Percentiles rank a stretch among this genome's conserved stretches.
Conservation (phyloP, 2,797 vertebrate species). For the Echeneis naucrates region DNA sequence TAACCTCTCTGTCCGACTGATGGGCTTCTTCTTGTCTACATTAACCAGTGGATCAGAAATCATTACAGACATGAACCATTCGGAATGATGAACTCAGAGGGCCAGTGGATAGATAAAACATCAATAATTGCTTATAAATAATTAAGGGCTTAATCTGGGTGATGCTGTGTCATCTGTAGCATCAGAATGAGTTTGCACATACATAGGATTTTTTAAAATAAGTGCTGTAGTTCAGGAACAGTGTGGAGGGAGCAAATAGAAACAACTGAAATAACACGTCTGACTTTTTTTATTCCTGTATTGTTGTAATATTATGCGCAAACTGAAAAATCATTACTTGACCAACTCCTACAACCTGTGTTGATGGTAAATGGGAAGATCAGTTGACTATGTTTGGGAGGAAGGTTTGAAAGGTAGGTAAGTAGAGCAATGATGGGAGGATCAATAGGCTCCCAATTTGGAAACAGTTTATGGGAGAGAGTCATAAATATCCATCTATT, state of each 20-base stretch:
- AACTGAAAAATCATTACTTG: too few species aligned
- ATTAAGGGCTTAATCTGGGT: constrained; percentile 17
- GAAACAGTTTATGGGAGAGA: background rate
- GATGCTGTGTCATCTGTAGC: background rate
- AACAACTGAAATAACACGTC: too few species aligned
- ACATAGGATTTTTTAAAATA: background rate
- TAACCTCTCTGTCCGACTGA: background rate
- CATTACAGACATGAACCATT: constrained; percentile 10
- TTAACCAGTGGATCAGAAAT: background rate
- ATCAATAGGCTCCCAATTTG: background rate
- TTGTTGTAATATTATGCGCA: too few species aligned
- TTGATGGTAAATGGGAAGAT: constrained; percentile 5
- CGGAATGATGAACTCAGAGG: constrained; percentile 9
- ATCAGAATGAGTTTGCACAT: background rate
- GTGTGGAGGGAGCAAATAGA: too few species aligned
- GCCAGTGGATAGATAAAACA: constrained; percentile 5
- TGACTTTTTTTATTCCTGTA: too few species aligned
- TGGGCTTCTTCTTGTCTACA: too few species aligned
- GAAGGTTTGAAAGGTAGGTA: background rate
- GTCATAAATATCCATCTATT: too few species aligned
- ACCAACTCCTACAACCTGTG: too few species aligned
- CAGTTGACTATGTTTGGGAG: background rate
- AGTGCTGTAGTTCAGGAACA: background rate
- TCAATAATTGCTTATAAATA: constrained; percentile 13
- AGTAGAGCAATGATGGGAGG: background rate